phyloP scores from a whole-genome alignment of 2,797 vertebrate species.

The Cynopterus sphinx region DNA sequence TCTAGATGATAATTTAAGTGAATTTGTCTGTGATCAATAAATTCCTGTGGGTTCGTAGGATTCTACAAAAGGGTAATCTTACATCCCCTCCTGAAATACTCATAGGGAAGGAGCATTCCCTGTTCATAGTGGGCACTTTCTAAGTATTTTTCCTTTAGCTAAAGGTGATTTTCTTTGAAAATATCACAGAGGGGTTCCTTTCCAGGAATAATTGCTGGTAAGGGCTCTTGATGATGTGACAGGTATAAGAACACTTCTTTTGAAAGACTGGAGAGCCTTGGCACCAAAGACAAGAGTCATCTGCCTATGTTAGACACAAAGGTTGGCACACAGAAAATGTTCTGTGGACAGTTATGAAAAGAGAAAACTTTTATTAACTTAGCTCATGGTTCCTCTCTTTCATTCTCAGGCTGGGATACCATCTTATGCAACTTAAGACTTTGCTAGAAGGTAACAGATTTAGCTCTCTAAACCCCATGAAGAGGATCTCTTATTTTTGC shows the following conservation, averaged over 20 bases:
- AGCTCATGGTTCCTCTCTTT: background rate
- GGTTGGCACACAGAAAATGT: background rate
- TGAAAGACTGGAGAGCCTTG: background rate
- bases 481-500: background rate
- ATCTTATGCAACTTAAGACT: background rate
- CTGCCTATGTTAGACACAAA: background rate
- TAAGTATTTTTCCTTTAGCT: constrained; percentile 3
- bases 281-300: background rate
- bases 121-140: background rate
- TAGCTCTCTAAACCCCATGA: background rate
- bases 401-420: background rate
- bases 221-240: background rate
- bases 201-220: constrained; percentile 31
- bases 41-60: background rate
- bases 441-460: background rate
- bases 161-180: constrained; percentile 48
- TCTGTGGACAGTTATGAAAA: background rate
- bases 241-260: constrained; percentile 23
- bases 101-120: background rate
- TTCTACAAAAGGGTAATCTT: background rate
- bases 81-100: background rate
- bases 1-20: background rate
- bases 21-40: background rate
- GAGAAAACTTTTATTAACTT: background rate
- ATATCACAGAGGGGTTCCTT: background rate